A percentile compares a stretch with the other conserved stretches of the same genome.
These are phyloP conservation scores for Cephus pygmeus DNA, from an alignment of 2,888 invertebrate genomes.

Conservation along the genomic window DNA sequence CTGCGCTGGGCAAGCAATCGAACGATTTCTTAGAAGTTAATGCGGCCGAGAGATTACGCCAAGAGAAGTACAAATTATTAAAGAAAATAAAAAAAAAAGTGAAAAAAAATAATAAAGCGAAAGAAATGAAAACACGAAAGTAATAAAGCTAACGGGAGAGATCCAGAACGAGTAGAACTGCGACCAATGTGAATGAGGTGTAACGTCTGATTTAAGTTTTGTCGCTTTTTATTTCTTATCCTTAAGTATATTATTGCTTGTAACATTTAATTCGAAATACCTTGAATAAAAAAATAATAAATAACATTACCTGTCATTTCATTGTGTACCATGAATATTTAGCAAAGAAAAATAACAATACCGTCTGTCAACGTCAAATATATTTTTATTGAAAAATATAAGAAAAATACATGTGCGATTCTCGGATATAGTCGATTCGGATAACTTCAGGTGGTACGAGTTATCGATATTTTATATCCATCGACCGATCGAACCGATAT, in stretches of 20 bases:
- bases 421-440: not conserved
- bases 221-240: constrained; percentile 55
- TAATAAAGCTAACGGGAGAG: not conserved
- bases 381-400: not conserved
- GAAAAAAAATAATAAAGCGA: constrained; percentile 45
- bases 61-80: constrained; percentile 58
- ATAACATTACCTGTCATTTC: constrained; percentile 38
- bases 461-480: constrained; percentile 19
- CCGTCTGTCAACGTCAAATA: not conserved
- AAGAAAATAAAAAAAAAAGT: constrained; percentile 37
- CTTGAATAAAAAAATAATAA: constrained; percentile 56
- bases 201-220: constrained; percentile 53
- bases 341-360: too few relatives aligned
- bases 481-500: constrained; percentile 13
- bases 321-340: not conserved
- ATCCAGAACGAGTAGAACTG: constrained; percentile 19
- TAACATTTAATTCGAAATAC: constrained; percentile 53
- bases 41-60: constrained; percentile 49
- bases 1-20: constrained; percentile 53
- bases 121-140: constrained; percentile 15
- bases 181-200: constrained; percentile 50
- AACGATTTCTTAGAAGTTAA: constrained; percentile 46
- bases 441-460: not conserved
- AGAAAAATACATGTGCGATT: not conserved
- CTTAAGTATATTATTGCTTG: constrained; percentile 56